Evolutionary conservation across 2,888 invertebrate genomes (phyloP), one percentile per base, ranked within the genome.

Genomic region (Hemistola chrysoprasaria): DNA sequence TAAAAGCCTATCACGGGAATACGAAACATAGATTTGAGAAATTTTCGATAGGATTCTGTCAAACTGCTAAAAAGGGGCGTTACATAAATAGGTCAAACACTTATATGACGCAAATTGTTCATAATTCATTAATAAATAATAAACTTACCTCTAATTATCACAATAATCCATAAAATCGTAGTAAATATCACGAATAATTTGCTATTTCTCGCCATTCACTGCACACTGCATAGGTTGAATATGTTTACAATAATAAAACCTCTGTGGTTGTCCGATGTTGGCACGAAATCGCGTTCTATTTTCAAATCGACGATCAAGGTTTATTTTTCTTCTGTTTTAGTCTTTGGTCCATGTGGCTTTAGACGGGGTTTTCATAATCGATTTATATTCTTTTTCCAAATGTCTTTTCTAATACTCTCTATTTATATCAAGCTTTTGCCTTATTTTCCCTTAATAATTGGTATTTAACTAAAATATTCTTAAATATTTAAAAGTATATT

Each of bases 231-330:
- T 26, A 24, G 27, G 10, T 8, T 4, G 22, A 6, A 25, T 10
- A 7, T 40, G 28, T 34, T 28, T 34, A 33, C 23, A 33, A 6
- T 16, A n/a, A 1, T 16, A 4, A 8, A 16, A 16, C n/a, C 16
- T 16, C 16, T 16, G 7, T 26, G 24, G 28, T 11, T 28, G 23
- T 3, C 47, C 51, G 47, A 47, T 49, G 16, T 62, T 70, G 70
- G 71, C 70, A 70, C 58, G 43, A 38, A 40, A 47, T 24, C 40
- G 36, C 39, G 58, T 55, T 66, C 72, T 71, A 73, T 72, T 71
- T 72, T 63, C 56, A 65, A 65, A 70, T 66, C 64, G 45, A 34
- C 51, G 38, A 47, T 55, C 64, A 62, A 66, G 60, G 65, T 56
- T 50, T 47, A 25, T 26, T 43, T 39, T 36, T 45, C 24, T 22